Base-by-base conservation (phyloP, 2,113 vertebrate species). In the Melospiza georgiana region DNA sequence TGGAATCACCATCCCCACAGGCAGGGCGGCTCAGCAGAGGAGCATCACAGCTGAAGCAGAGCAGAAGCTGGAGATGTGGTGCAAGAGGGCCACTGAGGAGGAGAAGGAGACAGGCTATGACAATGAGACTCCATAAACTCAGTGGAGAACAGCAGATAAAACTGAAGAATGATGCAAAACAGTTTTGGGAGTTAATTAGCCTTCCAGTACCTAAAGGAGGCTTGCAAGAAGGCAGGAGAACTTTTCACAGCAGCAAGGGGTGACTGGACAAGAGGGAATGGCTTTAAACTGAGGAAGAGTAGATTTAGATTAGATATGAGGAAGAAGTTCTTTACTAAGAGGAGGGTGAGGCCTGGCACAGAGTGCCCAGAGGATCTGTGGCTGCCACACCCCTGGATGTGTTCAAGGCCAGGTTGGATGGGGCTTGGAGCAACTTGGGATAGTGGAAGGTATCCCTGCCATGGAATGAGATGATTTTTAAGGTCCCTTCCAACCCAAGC, bases 331-430 rank as follows among this genome's bases (percentile, higher is more conserved):
- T 68, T 68, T 25, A 8, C 11, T 35, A 17, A 30, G 55, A 62
- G 17, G 4, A n/a, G 54, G 9, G 8, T 0, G 16, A 75, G 20
- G 9, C 9, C 62, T 62, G 54, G 44, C 52, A 46, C 20, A 39
- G 44, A 6, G 3, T 68, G 54, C 10, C 39, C n/a, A 61, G 39
- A 41, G 46, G 25, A 75, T 11, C 4, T 48, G 2, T 25, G 69
- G 21, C 28, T 83, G 14, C 8, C 13, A 11, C 39, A 68, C 0
- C n/a, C 23, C 21, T 68, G 48, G 16, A 54, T 6, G 24, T 62
- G n/a, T 35, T 2, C 14, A 68, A 55, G 6, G 9, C 4, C 54
- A 25, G 5, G 46, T 2, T 62, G 59, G 31, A 66, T 0, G 1
- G 4, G 31, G 12, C 37, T 66, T 65, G 79, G 41, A 76, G 8